Conservation (phyloP, 2,797 vertebrate species). For the Gorsachius magnificus region DNA sequence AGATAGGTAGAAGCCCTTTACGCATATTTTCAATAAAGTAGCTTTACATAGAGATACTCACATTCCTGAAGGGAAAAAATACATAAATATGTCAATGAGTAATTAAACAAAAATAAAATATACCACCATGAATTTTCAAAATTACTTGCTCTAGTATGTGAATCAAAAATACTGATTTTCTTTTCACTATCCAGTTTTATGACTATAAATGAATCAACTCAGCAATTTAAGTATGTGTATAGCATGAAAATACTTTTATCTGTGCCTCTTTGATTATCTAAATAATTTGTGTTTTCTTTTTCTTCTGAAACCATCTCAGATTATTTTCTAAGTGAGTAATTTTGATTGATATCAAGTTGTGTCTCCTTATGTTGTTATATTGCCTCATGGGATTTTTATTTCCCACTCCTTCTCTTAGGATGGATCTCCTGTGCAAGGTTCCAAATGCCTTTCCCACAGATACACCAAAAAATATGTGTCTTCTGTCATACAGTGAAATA, state of each 20-base stretch:
- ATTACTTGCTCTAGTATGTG: neutral
- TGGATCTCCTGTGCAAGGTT: neutral
- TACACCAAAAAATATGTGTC: neutral
- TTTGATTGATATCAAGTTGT: neutral
- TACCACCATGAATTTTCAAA: neutral
- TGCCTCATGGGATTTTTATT: neutral
- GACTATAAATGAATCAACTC: neutral
- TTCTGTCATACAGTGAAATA: neutral
- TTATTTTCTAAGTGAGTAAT: neutral
- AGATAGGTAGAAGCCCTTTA: neutral
- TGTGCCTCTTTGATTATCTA: neutral
- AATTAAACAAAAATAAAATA: neutral
- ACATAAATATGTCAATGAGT: neutral
- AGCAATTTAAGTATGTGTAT: neutral
- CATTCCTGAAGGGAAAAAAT: neutral
- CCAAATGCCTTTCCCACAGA: neutral
- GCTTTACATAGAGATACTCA: neutral
- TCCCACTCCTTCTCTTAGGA: neutral
- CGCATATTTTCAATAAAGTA: neutral
- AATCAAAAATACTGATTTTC: neutral
- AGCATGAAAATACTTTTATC: neutral
- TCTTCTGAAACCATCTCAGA: neutral
- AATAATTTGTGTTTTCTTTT: neutral
- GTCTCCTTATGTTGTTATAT: neutral
- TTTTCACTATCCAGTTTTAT: neutral